phyloP scores from a whole-genome alignment of 2,797 vertebrate genomes.

The Leptatherina wallacei region DNA sequence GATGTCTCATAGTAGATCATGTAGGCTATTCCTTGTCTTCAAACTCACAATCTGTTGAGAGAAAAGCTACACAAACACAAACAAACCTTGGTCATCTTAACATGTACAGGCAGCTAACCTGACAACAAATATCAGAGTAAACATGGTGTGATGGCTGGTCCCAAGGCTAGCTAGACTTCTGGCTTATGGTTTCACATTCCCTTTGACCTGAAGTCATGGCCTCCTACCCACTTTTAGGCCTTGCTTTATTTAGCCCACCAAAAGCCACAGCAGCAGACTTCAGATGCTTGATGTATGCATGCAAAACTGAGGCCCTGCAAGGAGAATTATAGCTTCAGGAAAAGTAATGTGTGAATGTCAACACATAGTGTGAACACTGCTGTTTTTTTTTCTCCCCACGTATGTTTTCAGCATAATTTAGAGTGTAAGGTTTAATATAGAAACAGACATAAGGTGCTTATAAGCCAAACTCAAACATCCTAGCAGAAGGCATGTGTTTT shows the following conservation, averaged over 20 bases:
- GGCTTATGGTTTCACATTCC: slow-evolving; percentile 79
- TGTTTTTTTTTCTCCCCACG: not conserved
- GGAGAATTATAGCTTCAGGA: slow-evolving; percentile 29
- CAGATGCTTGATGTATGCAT: slow-evolving; percentile 60
- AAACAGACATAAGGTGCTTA: not conserved
- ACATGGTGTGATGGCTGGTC: slow-evolving; percentile 47
- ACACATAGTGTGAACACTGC: not conserved
- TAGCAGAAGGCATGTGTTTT: not conserved
- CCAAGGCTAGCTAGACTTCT: slow-evolving; percentile 44
- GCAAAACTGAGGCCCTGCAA: slow-evolving; percentile 30
- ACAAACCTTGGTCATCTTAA: slow-evolving; percentile 32
- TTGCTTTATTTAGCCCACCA: slow-evolving; percentile 77
- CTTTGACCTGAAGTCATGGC: slow-evolving; percentile 75
- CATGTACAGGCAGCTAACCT: slow-evolving; percentile 33
- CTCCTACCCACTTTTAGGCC: slow-evolving; percentile 70
- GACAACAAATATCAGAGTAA: slow-evolving; percentile 62
- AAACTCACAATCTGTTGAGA: slow-evolving; percentile 3
- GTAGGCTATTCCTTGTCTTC: too few species aligned
- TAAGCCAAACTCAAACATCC: not conserved
- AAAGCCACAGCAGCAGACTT: slow-evolving; percentile 54
- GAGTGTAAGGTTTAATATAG: not conserved
- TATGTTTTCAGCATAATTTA: not conserved
- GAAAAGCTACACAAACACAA: slow-evolving; percentile 40
- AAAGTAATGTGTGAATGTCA: slow-evolving; percentile 41
- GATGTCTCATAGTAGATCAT: too few species aligned